phyloP scores from a whole-genome alignment of 1,140 invertebrate species.

The Saccostrea echinata region DNA sequence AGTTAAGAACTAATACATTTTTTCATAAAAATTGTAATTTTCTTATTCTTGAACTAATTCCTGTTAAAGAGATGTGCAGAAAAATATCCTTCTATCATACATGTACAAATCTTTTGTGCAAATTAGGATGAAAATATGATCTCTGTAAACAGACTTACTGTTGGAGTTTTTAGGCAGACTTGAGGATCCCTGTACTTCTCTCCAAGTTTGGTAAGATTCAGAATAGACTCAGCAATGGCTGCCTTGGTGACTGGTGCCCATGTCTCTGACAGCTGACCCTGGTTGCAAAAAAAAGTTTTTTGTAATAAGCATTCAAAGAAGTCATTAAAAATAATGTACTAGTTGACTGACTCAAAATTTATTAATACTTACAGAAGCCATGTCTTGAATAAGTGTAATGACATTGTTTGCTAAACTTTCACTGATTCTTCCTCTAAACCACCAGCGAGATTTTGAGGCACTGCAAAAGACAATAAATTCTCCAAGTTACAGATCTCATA shows the following conservation, averaged over 20 bases:
- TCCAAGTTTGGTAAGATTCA: conserved; percentile 90
- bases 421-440: conserved; percentile 90
- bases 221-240: conserved; percentile 94
- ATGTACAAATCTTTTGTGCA: too few species aligned
- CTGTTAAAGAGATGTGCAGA: too few species aligned
- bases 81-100: too few species aligned
- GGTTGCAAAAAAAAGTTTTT: conserved; percentile 60
- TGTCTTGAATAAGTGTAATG: conserved; percentile 92
- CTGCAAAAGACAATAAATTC: conserved; percentile 57
- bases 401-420: conserved; percentile 93
- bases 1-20: too few species aligned
- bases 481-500: too few species aligned
- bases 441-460: conserved; percentile 86
- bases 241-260: conserved; percentile 94
- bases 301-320: not conserved
- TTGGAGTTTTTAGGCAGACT: conserved; percentile 89
- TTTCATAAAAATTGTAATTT: too few species aligned
- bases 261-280: conserved; percentile 91
- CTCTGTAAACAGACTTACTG: conserved; percentile 75
- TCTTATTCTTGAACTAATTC: too few species aligned
- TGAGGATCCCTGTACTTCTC: conserved; percentile 87
- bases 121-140: too few species aligned
- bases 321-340: not conserved
- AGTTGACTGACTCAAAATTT: not conserved
- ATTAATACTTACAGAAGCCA: conserved; percentile 89